Evolutionary conservation across 2,113 vertebrate genomes (phyloP).

Genomic region (Ivindomyrus marchei): DNA sequence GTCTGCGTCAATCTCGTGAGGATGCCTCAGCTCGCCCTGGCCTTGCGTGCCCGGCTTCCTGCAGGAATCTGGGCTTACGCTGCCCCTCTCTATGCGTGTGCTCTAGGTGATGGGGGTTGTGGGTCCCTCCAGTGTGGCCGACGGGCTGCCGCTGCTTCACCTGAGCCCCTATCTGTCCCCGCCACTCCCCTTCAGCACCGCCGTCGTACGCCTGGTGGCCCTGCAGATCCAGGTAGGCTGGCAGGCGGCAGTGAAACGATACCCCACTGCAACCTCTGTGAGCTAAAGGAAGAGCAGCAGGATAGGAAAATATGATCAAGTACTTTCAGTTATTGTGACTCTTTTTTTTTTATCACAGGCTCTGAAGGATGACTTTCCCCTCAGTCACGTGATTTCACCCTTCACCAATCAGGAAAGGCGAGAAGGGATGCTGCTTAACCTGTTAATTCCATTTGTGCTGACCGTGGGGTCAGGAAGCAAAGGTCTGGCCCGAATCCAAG

Average conservation of each 20-base stretch:
- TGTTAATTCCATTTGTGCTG: conserved; percentile 96
- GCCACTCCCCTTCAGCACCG: conserved; percentile 97
- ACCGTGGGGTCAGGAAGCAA: conserved; percentile 98
- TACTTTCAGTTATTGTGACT: background rate
- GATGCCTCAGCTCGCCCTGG: conserved; percentile 9
- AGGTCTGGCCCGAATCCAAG: conserved; percentile 62
- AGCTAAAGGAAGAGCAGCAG: background rate
- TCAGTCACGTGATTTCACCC: conserved; percentile 97
- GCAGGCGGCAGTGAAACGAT: conserved; percentile 1
- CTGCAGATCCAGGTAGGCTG: conserved; percentile 95
- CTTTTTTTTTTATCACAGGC: conserved; percentile 68
- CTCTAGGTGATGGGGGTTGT: conserved; percentile 98
- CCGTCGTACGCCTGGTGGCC: conserved; percentile 94
- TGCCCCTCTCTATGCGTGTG: conserved; percentile 16
- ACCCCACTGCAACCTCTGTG: background rate
- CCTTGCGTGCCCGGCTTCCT: background rate
- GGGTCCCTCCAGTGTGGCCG: conserved; percentile 96
- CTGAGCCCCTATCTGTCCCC: conserved; percentile 98
- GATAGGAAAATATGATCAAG: background rate
- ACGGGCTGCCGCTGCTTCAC: conserved; percentile 95
- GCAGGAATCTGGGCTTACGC: background rate
- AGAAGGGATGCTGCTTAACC: conserved; percentile 98
- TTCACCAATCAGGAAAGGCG: conserved; percentile 99
- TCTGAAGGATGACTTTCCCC: conserved; percentile 96
- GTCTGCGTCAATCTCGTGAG: conserved; percentile 98